Evolutionary conservation across 2,888 invertebrate species (phyloP), one percentile per base, ranked within the genome.

Genomic region (Calephelis perditalis): DNA sequence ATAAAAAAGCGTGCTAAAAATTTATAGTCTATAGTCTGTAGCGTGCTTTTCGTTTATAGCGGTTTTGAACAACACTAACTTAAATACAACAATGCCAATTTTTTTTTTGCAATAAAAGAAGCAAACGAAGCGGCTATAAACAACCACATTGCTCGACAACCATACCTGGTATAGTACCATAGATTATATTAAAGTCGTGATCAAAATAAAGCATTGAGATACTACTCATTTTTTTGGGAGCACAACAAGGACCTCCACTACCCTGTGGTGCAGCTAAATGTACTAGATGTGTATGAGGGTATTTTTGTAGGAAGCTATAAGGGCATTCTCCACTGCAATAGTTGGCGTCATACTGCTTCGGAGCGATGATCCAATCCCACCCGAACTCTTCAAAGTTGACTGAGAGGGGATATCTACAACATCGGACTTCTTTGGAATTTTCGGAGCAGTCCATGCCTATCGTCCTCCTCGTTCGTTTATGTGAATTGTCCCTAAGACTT

Each of bases 301-400:
- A 95, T 74, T 95, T 94, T 76, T 96, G 97, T 65, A 97, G 88
- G 78, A 97, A 97, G 58, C 96, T 94, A 84, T 95, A 95, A 0
- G 96, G 95, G 82, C 99, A 99, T 73, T 98, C 97, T 7, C 99
- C 98, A 60, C 96, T 94, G 89, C 99, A 99, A 89, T 98, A 98
- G 87, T 97, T 97, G 7, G 99, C 98, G 75, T 97, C 96, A 90
- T 98, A 99, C 64, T 94, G 92, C 74, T 97, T 97, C 0, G 99
- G 99, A 0, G 98, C 98, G 63, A 99, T 97, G 73, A 99, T 96
- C 95, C 98, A 99, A 78, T 98, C 97, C 98, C 98, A 99, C 37
- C 98, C 98, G 78, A 99, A 98, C 76, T 95, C 94, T 71, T 96
- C 96, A 81, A 99, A 99, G 90, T 98, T 97, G 12, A 99, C 97